Evolutionary conservation across 2,113 vertebrate species (phyloP).

Genomic region (Callocephalon fimbriatum): DNA sequence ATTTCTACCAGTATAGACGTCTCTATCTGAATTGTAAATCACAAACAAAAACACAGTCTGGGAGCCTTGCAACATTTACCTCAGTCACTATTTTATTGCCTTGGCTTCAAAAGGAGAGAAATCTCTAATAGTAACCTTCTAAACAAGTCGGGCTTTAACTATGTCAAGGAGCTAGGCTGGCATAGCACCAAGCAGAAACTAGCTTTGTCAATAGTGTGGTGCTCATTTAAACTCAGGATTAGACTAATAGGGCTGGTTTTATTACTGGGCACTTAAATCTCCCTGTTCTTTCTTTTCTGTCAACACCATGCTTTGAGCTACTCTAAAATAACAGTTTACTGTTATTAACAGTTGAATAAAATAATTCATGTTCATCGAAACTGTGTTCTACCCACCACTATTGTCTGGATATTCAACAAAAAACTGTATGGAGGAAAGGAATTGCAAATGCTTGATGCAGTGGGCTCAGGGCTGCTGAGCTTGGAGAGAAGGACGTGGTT

Average conservation of each 20-base stretch:
- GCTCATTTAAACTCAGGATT: not conserved
- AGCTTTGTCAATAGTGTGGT: not conserved
- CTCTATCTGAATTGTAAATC: not conserved
- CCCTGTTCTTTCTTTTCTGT: not conserved
- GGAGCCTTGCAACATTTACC: not conserved
- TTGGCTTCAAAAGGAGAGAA: not conserved
- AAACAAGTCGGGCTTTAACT: not conserved
- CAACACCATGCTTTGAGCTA: not conserved
- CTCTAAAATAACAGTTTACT: not conserved
- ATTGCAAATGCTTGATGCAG: not conserved
- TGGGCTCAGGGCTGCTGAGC: not conserved
- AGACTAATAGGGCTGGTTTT: not conserved
- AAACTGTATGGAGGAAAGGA: not conserved
- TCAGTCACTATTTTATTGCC: not conserved
- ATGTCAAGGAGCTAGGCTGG: not conserved
- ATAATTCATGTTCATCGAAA: not conserved
- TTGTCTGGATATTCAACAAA: not conserved
- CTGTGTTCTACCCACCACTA: not conserved
- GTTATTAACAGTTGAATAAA: not conserved
- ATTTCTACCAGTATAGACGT: not conserved
- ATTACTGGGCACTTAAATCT: not conserved
- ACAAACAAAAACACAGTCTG: not conserved
- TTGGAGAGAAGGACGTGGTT: fast-evolving
- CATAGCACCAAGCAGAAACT: not conserved
- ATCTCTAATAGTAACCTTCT: not conserved